Evolutionary conservation across 2,888 invertebrate species (phyloP).

Genomic region (Ypsolopha scabrella): DNA sequence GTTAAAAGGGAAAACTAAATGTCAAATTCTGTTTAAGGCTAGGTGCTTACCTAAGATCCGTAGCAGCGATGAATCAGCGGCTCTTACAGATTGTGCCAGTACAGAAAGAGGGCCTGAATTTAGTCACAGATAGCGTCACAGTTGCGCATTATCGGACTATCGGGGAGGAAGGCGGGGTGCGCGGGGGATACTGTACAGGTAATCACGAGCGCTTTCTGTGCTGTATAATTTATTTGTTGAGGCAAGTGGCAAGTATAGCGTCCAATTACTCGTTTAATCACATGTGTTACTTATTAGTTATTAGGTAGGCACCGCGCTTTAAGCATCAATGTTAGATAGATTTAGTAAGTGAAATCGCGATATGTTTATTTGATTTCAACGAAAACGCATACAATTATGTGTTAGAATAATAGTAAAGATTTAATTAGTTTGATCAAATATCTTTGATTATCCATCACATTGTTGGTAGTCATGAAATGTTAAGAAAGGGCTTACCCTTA

Average conservation of each 20-base stretch:
- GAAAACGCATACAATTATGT: not conserved
- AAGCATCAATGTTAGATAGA: not conserved
- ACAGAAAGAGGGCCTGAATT: not conserved
- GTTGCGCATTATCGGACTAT: no score
- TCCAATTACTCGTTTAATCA: no score
- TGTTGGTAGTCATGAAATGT: not conserved
- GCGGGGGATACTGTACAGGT: no score
- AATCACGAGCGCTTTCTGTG: no score
- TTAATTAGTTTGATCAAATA: not conserved
- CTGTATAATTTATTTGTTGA: not conserved
- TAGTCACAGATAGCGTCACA: no score
- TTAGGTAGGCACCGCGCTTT: not conserved
- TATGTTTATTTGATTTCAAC: not conserved
- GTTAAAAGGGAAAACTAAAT: no score
- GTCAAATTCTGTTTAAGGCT: no score
- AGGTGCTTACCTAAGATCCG: no score
- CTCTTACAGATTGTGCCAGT: not conserved
- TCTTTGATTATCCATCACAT: not conserved
- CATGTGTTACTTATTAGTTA: not conserved
- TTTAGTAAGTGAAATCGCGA: constrained; percentile 12
- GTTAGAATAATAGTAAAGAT: not conserved
- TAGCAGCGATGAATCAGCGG: no score
- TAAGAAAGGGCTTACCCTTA: not conserved
- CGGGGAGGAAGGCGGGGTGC: no score
- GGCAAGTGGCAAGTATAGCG: not conserved